Base-by-base conservation (phyloP, 92 coral and sea anemone genomes). In the Epizoanthus illoricatus region DNA sequence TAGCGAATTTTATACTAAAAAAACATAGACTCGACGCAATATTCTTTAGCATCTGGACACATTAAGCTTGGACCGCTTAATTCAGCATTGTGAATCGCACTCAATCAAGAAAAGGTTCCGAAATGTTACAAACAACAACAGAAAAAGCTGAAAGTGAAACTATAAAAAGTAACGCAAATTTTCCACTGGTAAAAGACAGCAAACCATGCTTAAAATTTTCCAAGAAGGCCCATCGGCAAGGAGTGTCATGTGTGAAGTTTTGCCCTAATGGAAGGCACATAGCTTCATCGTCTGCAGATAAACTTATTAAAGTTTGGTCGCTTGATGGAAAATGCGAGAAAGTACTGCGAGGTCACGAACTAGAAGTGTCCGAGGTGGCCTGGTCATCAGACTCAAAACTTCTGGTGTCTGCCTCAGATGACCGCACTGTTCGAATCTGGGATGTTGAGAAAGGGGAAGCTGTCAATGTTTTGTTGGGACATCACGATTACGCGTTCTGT, bases 201-300 rank as follows among this genome's bases (percentile, higher is more conserved):
- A 66, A 67, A 58, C 74, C 74, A 7, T 49, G 3, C 9, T 40
- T 67, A 5, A 2, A 18, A 21, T 2, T 8, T 19, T 80, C 87
- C 11, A 64, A 45, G 80, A 4, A 43, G 4, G 87, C 92, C 52
- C 90, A 89, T 71, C 76, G 78, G 4, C 87, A 86, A 45, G 92
- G 92, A 24, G 92, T 89, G 9, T 89, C 92, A 0, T 89, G 92
- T 56, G 92, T 86, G 8, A 89, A 82, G 71, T 86, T 89, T 65
- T 86, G 90, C 59, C 92, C 92, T 2, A 81, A 89, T 67, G 92
- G 92, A 2, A 80, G 63, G 62, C 63, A 75, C 0, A 76, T 89
- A 13, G 92, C 87, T 65, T 86, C 92, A n/a, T 89, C 92, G 5
- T 89, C 92, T 12, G 92, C 92, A n/a, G 92, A 89, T 67, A 86